A percentile compares a stretch with the other conserved stretches of the same genome.
phyloP scores from a whole-genome alignment of 2,113 vertebrate genomes.

The Oreochromis spilurus region DNA sequence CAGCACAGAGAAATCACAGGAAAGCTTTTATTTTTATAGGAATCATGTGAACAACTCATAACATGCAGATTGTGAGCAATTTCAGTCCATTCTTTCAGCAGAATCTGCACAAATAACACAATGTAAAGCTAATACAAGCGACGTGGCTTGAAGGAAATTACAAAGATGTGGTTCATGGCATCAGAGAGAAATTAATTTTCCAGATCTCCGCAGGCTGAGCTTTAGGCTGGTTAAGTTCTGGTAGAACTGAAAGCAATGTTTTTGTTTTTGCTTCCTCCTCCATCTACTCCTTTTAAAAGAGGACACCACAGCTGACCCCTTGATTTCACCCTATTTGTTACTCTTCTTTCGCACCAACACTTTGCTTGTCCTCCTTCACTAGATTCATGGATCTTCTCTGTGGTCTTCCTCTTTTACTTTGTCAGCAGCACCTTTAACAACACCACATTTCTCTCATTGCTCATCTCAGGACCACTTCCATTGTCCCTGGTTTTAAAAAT shows the following conservation, averaged over 20 bases:
- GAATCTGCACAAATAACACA: not conserved
- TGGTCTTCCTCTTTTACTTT: not conserved
- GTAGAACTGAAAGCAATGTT: not conserved
- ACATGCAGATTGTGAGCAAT: not conserved
- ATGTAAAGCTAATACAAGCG: not conserved
- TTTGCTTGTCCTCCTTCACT: not conserved
- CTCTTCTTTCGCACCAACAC: not conserved
- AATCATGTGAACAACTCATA: not conserved
- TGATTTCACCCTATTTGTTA: not conserved
- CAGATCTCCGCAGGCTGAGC: not conserved
- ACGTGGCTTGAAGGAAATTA: not conserved
- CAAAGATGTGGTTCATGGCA: not conserved
- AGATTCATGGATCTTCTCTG: not conserved
- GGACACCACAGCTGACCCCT: not conserved
- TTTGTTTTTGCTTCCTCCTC: not conserved
- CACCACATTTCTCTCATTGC: not conserved
- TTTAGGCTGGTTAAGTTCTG: not conserved
- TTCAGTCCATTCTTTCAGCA: not conserved
- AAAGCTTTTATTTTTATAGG: not conserved
- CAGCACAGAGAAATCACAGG: not conserved
- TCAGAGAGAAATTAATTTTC: not conserved
- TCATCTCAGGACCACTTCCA: not conserved
- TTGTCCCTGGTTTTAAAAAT: fast-evolving
- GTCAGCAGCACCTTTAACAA: not conserved
- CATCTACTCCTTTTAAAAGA: not conserved